A percentile compares a stretch with the other conserved stretches of the same genome.
phyloP scores from a whole-genome alignment of 2,113 vertebrate genomes.

The Actenoides hombroni region DNA sequence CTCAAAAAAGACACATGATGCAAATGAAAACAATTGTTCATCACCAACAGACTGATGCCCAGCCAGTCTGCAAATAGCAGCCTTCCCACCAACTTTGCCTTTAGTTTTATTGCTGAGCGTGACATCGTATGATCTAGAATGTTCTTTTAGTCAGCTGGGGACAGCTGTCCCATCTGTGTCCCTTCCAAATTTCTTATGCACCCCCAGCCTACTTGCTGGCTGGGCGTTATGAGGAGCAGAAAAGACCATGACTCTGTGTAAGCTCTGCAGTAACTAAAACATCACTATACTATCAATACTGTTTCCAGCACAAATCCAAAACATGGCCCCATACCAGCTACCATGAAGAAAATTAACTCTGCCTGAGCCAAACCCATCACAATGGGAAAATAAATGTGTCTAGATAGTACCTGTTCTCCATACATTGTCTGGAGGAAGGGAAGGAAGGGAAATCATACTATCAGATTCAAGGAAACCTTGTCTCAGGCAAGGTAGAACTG shows the following conservation, averaged over 20 bases:
- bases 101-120: neutral
- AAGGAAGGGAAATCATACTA: neutral
- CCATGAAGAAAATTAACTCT: neutral
- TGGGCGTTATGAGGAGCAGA: neutral
- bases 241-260: neutral
- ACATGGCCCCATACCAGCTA: neutral
- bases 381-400: neutral
- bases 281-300: neutral
- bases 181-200: neutral
- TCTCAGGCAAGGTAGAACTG: neutral
- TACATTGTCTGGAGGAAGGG: neutral
- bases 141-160: neutral
- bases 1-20: neutral
- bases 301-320: neutral
- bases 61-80: neutral
- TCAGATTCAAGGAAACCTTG: neutral
- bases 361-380: neutral
- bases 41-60: neutral
- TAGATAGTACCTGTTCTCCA: neutral
- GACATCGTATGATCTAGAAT: fast-evolving
- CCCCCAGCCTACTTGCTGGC: neutral
- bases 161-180: neutral
- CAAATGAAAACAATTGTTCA: too few relatives aligned
- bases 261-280: neutral
- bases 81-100: neutral